These are phyloP conservation scores for Eira barbara DNA, from an alignment of 2,113 vertebrate species.

Conservation along the genomic window DNA sequence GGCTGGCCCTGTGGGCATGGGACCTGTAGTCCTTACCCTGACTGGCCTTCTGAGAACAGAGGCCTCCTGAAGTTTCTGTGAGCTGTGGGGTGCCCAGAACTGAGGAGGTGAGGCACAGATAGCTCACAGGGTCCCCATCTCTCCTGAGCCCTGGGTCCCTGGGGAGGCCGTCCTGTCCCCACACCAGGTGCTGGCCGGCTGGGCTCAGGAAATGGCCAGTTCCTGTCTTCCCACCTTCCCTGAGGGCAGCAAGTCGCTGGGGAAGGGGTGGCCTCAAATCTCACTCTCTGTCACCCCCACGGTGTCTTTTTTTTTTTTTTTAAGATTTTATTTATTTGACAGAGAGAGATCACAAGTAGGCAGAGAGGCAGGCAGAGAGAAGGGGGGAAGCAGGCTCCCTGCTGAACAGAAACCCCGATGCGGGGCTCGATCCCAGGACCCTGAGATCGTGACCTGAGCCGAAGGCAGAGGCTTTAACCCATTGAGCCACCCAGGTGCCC, in stretches of 20 bases:
- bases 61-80: background rate
- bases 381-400: too few relatives aligned
- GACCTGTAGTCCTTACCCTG: background rate
- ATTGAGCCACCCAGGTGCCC: too few relatives aligned
- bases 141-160: background rate
- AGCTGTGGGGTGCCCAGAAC: background rate
- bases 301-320: too few relatives aligned
- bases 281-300: background rate
- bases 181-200: background rate
- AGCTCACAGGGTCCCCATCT: too few relatives aligned
- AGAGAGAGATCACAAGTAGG: too few relatives aligned
- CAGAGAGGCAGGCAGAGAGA: too few relatives aligned
- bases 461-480: too few relatives aligned
- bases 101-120: background rate
- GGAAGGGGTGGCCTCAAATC: background rate
- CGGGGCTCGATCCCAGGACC: too few relatives aligned
- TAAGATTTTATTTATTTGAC: too few relatives aligned
- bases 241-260: fast-evolving
- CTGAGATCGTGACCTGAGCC: too few relatives aligned
- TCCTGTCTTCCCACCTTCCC: background rate
- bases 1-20: fast-evolving
- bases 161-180: too few relatives aligned
- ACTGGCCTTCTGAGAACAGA: background rate
- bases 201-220: background rate
- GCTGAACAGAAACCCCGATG: too few relatives aligned